These are phyloP conservation scores for Ceratina japonica DNA, from an alignment of 1,140 invertebrate genomes.

Conservation along the genomic window DNA sequence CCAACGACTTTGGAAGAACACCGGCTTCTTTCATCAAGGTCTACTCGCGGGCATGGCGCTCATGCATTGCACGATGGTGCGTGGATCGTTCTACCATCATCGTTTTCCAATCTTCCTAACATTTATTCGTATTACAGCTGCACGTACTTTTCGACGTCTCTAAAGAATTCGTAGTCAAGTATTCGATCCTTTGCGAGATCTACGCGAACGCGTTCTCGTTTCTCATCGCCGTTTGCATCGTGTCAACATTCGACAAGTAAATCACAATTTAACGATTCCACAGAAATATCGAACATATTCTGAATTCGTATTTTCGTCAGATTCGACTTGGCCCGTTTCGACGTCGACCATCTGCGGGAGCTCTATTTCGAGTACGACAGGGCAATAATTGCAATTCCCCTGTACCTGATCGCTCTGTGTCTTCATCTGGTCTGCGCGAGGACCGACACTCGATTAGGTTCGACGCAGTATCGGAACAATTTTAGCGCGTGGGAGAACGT, in stretches of 20 bases:
- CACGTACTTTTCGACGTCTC: conserved; percentile 63
- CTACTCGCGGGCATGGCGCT: conserved; percentile 75
- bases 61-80: conserved; percentile 74
- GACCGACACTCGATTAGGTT: conserved; percentile 68
- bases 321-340: conserved; percentile 72
- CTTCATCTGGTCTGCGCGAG: conserved; percentile 69
- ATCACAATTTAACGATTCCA: not conserved
- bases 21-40: conserved; percentile 74
- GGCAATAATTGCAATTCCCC: conserved; percentile 67
- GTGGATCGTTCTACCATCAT: not conserved
- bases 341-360: conserved; percentile 67
- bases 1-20: conserved; percentile 70
- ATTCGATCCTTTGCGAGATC: conserved; percentile 68
- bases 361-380: conserved; percentile 68
- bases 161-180: conserved; percentile 47
- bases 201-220: conserved; percentile 73
- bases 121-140: conserved; percentile 59
- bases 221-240: conserved; percentile 67
- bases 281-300: not conserved
- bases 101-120: not conserved
- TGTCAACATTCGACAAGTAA: conserved; percentile 74
- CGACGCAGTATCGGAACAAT: conserved; percentile 62
- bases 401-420: conserved; percentile 72
- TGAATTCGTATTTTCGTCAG: conserved; percentile 46
- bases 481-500: conserved; percentile 60